phyloP scores from a whole-genome alignment of 2,113 vertebrate species.

The Eubucco bourcierii region DNA sequence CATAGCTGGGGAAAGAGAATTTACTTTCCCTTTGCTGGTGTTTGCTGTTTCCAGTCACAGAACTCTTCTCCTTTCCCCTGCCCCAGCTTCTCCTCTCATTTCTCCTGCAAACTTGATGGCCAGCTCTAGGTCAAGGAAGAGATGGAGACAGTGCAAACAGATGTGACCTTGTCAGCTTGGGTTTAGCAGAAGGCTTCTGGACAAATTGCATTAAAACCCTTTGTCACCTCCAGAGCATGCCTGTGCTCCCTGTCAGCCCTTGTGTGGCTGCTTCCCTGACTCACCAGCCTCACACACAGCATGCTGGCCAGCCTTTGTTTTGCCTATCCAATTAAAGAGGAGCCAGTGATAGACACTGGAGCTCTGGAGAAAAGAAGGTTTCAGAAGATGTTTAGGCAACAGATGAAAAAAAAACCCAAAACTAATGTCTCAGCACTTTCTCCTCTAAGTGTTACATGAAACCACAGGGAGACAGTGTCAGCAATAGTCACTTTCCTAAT shows the following conservation, averaged over 20 bases:
- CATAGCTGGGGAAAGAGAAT: not conserved
- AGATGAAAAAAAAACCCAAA: not conserved
- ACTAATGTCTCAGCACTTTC: not conserved
- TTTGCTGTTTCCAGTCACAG: not conserved
- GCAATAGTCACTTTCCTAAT: not conserved
- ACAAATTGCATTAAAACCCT: slow-evolving; percentile 52
- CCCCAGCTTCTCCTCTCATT: not conserved
- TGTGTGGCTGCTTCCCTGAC: not conserved
- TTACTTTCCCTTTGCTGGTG: not conserved
- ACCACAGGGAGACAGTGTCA: not conserved
- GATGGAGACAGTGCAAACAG: not conserved
- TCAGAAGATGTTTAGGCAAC: not conserved
- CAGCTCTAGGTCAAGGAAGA: not conserved
- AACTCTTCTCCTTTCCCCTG: not conserved
- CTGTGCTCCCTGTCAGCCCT: not conserved
- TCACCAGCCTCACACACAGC: not conserved
- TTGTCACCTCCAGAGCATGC: slow-evolving; percentile 9
- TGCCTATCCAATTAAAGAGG: not conserved
- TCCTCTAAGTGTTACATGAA: not conserved
- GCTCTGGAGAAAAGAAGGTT: not conserved
- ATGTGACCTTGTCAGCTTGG: not conserved
- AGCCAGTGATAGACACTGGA: not conserved
- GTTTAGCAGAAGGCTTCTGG: slow-evolving; percentile 27
- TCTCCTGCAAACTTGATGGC: slow-evolving; percentile 13
- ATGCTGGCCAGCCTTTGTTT: not conserved